Base-by-base conservation (phyloP, 1,140 invertebrate genomes). In the Rhizoglyphus robini region DNA sequence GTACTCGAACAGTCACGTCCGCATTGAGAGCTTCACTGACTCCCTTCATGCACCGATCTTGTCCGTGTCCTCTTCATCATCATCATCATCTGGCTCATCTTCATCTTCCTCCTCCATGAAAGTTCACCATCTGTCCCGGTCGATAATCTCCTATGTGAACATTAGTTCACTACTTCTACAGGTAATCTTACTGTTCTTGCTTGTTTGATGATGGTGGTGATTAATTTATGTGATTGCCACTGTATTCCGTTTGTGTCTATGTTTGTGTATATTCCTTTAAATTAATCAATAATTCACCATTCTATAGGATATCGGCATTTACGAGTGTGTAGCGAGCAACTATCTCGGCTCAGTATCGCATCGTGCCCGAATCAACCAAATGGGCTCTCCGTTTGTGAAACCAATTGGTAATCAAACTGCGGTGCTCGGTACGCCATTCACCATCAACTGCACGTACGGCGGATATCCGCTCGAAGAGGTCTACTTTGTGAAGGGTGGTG, bases 381-480 rank as follows among this genome's bases (percentile, higher is more conserved):
- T 93, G 72, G 88, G 90, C 8, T 77, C 86, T 51, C 91, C 91
- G 15, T 91, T 84, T 74, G 89, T 96, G 65, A 79, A 90, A 60
- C 84, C 87, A 70, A 93, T 96, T 89, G 84, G 85, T 23, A 91
- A 90, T 78, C 83, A 93, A 38, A 90, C 87, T 8, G 90, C 89
- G 0, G 86, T 94, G 15, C 88, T 90, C 30, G 90, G 89, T 59
- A 84, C 84, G 71, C 84, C 86, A 75, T 81, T 93, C 67, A 81
- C 86, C 69, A 86, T 96, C 71, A 88, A 89, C 76, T 96, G 91
- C 76, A 89, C 90, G 57, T 91, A 91, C n/a, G 88, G 88, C 41
- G 92, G 92, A 36, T 94, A 90, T 79, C 91, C 91, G 4, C 88
- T 95, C 66, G 84, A 88, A 72, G 82, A 84, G 47, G 87, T 94